phyloP scores from a whole-genome alignment of 2,113 vertebrate species.

The Gobio gobio region DNA sequence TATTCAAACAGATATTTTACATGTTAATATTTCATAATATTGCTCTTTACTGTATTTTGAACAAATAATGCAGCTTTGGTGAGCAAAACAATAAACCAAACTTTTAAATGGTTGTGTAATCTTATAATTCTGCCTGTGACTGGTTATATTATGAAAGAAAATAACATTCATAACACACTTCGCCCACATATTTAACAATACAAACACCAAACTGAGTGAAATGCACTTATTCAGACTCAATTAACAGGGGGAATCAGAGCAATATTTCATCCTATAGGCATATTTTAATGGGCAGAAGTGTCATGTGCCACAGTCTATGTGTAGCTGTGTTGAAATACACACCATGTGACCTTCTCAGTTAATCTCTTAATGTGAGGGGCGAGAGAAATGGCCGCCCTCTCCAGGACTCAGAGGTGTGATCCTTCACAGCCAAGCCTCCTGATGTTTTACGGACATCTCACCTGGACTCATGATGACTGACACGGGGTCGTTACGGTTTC shows the following conservation, averaged over 20 bases:
- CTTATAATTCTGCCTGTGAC: neutral
- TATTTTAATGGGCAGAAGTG: slow-evolving; percentile 1
- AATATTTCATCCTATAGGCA: slow-evolving; percentile 29
- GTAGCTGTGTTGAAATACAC: slow-evolving; percentile 25
- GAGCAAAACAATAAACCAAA: neutral
- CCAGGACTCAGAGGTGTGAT: slow-evolving; percentile 36
- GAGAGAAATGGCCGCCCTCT: slow-evolving; percentile 12
- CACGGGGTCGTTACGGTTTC: neutral
- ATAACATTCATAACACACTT: neutral
- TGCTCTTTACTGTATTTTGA: no score
- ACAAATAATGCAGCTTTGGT: no score
- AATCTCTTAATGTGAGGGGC: slow-evolving; percentile 19
- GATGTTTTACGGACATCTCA: slow-evolving; percentile 32
- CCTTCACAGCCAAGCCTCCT: slow-evolving; percentile 26
- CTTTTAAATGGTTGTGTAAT: neutral
- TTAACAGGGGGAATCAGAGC: neutral
- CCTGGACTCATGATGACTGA: slow-evolving; percentile 23
- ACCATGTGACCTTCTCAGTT: slow-evolving; percentile 24
- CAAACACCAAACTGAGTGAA: neutral
- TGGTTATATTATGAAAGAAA: neutral
- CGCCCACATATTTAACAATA: slow-evolving; percentile 1
- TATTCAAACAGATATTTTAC: no score
- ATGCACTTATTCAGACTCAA: slow-evolving; percentile 5
- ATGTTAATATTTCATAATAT: no score
- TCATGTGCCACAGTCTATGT: neutral